These are phyloP conservation scores for Halisarca cf. caerulea DNA, from an alignment of 37 sponge, comb jelly and placozoan genomes.

Conservation along the genomic window DNA sequence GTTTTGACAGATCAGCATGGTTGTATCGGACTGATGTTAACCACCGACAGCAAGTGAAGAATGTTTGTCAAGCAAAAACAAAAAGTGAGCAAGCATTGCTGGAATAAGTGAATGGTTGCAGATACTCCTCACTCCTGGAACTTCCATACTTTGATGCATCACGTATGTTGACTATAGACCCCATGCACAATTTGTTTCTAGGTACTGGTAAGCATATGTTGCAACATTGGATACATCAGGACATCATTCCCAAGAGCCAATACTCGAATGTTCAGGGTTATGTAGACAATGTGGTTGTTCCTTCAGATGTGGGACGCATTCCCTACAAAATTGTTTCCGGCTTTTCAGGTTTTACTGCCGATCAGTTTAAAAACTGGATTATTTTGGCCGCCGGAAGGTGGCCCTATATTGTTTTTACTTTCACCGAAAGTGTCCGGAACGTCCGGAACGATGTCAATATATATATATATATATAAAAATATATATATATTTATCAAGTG, in stretches of 20 bases:
- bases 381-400: background rate
- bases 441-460: too few species aligned
- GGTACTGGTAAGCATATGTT: conserved; percentile 4
- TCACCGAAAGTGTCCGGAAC: too few species aligned
- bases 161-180: background rate
- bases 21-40: background rate
- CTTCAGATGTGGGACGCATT: conserved; percentile 53
- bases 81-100: background rate
- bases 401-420: too few species aligned
- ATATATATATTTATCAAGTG: too few species aligned
- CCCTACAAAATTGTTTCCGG: conserved; percentile 42
- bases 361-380: conserved; percentile 62
- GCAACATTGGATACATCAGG: conserved; percentile 19
- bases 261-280: background rate
- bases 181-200: conserved; percentile 42
- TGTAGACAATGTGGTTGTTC: conserved; percentile 32
- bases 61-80: background rate
- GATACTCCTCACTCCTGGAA: background rate
- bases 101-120: background rate
- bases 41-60: conserved; percentile 12
- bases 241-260: background rate
- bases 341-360: conserved; percentile 48
- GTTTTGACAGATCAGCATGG: conserved; percentile 11
- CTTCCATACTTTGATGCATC: conserved; percentile 2
- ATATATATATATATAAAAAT: too few species aligned